Base-by-base conservation (phyloP, 1,140 invertebrate species). In the Diprion similis region DNA sequence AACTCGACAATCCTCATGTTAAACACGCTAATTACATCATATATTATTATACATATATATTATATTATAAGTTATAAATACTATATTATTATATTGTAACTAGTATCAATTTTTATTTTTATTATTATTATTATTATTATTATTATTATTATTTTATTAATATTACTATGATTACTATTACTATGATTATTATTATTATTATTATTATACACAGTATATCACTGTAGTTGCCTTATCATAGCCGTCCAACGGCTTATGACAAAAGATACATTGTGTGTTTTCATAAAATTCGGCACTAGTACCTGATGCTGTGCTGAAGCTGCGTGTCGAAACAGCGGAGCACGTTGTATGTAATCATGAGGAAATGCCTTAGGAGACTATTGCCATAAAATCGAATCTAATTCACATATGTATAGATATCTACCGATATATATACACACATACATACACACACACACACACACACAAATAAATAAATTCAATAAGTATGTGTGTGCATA, bases 21-120 rank as follows among this genome's bases (percentile, higher is more conserved):
- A 59, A 13, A 59, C 51, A 59, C n/a, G 51, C 18, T 70, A 15
- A 70, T 70, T 46, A 70, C 46, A 70, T 47, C 18, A 45, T 70
- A 70, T 70, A 70, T 70, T 17, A 37, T 37, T 45, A 70, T 70
- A 70, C 17, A 70, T 70, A 70, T 45, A 70, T 70, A 70, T 70
- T 59, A 70, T 70, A 70, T 45, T 59, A 59, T 59, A 59, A 59
- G 51, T 46, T 70, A 70, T 70, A 70, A 37, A 70, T 70, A 70
- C 45, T 70, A 47, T 17, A 37, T 19, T 68, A n/a, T 13, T 70
- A 70, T 48, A 70, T 48, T 37, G 19, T 70, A 45, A 9, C 51
- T 70, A 70, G 46, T 45, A 47, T 70, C 46, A 70, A 37, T n/a
- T 45, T 68, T 45, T 8, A 19, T 68, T 68, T 10, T 68, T 68